Base-by-base conservation (phyloP, 2,888 invertebrate species). In the Cheiracanthium punctorium region DNA sequence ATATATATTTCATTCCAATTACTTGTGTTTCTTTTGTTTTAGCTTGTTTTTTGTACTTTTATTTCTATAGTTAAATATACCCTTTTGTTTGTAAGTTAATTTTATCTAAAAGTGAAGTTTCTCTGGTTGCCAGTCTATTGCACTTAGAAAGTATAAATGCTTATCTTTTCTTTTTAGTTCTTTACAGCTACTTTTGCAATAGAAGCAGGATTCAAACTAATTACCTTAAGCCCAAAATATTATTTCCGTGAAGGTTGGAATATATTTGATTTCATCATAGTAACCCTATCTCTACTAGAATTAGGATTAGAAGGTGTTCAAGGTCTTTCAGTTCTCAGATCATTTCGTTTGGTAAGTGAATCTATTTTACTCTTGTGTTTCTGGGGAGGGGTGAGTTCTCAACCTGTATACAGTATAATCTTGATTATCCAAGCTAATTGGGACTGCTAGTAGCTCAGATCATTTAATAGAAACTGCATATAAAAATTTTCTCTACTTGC, bases 201-300 rank as follows among this genome's bases (percentile, higher is more conserved):
- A 91, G 98, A 98, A 94, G 97, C 97, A 43, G 95, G 95, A 89
- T 93, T 98, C 93, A 99, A 99, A 93, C 93, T 99, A 91, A 95
- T 98, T 91, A 98, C 98, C 77, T 96, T 98, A 96, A 98, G 97
- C 93, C 98, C 98, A 87, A 96, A 97, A 92, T 96, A 94, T 93
- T 99, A 98, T 93, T 98, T 99, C 93, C 96, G 97, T 94, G 98
- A 98, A 92, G 97, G 97, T 90, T 99, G 98, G 98, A 99, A 99
- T 93, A 96, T 97, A 64, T 99, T 99, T 93, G 98, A 99, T 94
- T 97, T 98, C 93, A 96, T 98, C 91, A 98, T 99, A 92, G 99
- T 99, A 91, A 95, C 96, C 89, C 94, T 99, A 91, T 98, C 98
- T 90, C 93, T 98, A 90, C 93, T 98, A 91, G 99, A 99, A 93